Evolutionary conservation across 2,888 invertebrate genomes (phyloP), one percentile per base, ranked within the genome.

Genomic region (Podabrus alpinus): DNA sequence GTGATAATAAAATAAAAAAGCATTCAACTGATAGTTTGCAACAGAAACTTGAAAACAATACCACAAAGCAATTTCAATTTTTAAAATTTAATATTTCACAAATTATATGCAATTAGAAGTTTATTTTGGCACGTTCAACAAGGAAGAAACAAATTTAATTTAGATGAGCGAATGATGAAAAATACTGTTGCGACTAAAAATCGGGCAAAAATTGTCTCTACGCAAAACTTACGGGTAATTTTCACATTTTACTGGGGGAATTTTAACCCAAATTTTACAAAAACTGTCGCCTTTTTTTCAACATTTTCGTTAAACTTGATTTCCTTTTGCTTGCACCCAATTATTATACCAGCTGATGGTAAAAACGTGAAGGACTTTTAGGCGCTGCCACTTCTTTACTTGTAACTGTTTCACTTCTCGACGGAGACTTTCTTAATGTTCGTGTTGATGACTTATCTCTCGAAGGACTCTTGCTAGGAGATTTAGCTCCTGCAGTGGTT

Each of bases 401-500:
- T 19, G 68, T 68, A 1, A 45, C 9, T 70, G 61, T 73, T 64
- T 62, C 72, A 10, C 66, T 71, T 59, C 74, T 72, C 9, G 78
- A 71, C 24, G 80, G 79, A 7, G 79, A 73, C 73, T 78, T 81
- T 45, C 76, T 70, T 25, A 77, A 68, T 11, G 77, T 77, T 67
- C 79, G 16, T 66, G 24, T 9, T 13, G 24, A 66, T 13, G 16
- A 45, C n/a, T 64, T 64, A n/a, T n/a, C 19, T 9, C 21, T 64
- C n/a, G 13, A n/a, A 3, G 62, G 5, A 64, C 19, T 19, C 13
- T 7, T 64, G 13, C 19, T 21, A 13, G n/a, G 15, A n/a, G 62
- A 17, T 19, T 64, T 21, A 45, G 13, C 45, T 10, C 45, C n/a
- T n/a, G n/a, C n/a, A n/a, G n/a, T 13, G 9, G n/a, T 15, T 64